These are phyloP conservation scores for Chiropotes sagulatus DNA, from an alignment of 2,797 vertebrate genomes.

Conservation along the genomic window DNA sequence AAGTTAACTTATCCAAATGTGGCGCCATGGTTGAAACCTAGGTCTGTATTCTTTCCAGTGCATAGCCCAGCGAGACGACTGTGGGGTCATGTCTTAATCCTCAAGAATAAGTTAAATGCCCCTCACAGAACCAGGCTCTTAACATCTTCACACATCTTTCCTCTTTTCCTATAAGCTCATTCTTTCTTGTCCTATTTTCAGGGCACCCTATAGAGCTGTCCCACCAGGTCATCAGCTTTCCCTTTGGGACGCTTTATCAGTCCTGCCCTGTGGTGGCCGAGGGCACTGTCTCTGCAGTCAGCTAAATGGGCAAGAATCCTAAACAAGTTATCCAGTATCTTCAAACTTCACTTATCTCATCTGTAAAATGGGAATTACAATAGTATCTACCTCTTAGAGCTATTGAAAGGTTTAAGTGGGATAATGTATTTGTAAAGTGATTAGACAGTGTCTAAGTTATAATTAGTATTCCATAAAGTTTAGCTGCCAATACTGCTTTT, in stretches of 20 bases:
- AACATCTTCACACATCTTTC: background rate
- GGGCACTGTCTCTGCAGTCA: background rate
- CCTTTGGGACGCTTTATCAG: background rate
- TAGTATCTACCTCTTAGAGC: background rate
- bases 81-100: background rate
- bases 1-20: background rate
- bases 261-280: background rate
- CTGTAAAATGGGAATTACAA: background rate
- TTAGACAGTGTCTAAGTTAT: background rate
- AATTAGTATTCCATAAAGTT: background rate
- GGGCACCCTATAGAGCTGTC: background rate
- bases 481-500: background rate
- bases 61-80: background rate
- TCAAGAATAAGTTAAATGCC: background rate
- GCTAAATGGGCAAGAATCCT: background rate
- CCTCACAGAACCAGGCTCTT: background rate
- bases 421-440: background rate
- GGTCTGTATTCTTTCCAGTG: background rate
- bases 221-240: background rate
- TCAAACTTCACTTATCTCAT: background rate
- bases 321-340: background rate
- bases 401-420: background rate
- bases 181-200: background rate
- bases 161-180: background rate
- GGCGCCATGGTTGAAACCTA: background rate